phyloP scores from a whole-genome alignment of 2,113 vertebrate species.

The Vulpes vulpes region DNA sequence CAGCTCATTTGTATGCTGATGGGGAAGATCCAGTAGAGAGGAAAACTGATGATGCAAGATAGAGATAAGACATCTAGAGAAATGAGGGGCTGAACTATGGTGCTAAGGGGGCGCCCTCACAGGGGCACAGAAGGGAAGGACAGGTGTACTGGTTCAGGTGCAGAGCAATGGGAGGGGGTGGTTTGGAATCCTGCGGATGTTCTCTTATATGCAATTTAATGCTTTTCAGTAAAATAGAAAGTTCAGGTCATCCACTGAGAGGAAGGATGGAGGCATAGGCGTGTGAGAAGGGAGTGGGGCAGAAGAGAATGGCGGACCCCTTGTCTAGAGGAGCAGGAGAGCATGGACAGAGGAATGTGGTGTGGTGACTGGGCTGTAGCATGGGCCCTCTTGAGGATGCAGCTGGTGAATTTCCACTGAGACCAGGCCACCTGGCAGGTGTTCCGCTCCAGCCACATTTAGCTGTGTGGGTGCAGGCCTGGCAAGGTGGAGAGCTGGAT shows the following conservation, averaged over 20 bases:
- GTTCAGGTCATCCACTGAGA: background rate
- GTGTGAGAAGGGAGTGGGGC: too few relatives aligned
- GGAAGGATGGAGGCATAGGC: background rate
- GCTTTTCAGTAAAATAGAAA: background rate
- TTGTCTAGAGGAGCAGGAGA: too few relatives aligned
- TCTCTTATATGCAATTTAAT: background rate
- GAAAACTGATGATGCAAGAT: background rate
- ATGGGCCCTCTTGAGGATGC: background rate
- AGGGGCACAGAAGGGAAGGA: background rate
- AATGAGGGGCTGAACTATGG: background rate
- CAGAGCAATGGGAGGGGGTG: background rate
- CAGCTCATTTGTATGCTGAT: constrained; percentile 48
- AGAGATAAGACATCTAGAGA: background rate
- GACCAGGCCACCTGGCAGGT: background rate
- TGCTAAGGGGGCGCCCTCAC: background rate
- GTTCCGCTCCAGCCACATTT: background rate
- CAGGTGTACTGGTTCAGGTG: background rate
- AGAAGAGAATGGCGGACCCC: background rate
- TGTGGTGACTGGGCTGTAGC: background rate
- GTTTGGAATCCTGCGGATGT: background rate
- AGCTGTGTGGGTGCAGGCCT: background rate
- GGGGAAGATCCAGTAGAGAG: constrained; percentile 6
- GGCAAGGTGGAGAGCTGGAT: background rate
- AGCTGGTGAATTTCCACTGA: background rate
- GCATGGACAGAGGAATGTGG: fast-evolving